A percentile compares a stretch with the other conserved stretches of the same genome.
Conservation (phyloP, 2,888 invertebrate genomes). For the Neoaliturus tenellus region DNA sequence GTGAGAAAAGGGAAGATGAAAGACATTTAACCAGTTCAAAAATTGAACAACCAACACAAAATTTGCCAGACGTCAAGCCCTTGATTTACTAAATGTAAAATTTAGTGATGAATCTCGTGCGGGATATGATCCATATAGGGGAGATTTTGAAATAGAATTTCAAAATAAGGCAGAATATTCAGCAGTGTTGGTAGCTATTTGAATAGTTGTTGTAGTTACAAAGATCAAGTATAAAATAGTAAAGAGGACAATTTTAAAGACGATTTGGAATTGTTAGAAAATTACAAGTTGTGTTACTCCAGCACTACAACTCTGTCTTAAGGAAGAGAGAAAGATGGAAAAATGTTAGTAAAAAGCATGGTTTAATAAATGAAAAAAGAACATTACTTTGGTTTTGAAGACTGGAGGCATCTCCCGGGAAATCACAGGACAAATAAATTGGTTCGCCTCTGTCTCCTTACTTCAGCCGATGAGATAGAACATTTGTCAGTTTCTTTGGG, state of each 20-base stretch:
- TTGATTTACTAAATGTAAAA: background rate
- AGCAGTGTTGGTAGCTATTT: slow-evolving; percentile 55
- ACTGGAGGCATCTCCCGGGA: slow-evolving; percentile 80
- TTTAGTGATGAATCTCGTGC: background rate
- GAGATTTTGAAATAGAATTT: slow-evolving; percentile 63
- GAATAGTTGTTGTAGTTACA: slow-evolving; percentile 70
- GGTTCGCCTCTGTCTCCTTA: too few relatives aligned
- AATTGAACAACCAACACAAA: background rate
- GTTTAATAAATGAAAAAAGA: slow-evolving; percentile 85
- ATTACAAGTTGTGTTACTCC: slow-evolving; percentile 83
- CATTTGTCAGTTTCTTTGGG: too few relatives aligned
- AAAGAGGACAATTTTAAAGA: slow-evolving; percentile 71
- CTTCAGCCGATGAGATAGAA: too few relatives aligned
- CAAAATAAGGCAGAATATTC: slow-evolving; percentile 63
- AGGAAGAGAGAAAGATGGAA: slow-evolving; percentile 84
- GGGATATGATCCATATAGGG: slow-evolving; percentile 62
- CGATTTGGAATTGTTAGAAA: too few relatives aligned
- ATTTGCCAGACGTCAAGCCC: background rate
- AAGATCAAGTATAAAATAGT: slow-evolving; percentile 72
- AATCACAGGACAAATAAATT: too few relatives aligned
- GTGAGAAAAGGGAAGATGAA: background rate
- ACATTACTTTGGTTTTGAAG: slow-evolving; percentile 81
- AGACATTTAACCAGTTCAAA: background rate
- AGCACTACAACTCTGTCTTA: slow-evolving; percentile 86
- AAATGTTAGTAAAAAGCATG: slow-evolving; percentile 84